A percentile compares a stretch with the other conserved stretches of the same genome.
Evolutionary conservation across 2,888 invertebrate genomes (phyloP).

Genomic region (Drosophila meridiana): DNA sequence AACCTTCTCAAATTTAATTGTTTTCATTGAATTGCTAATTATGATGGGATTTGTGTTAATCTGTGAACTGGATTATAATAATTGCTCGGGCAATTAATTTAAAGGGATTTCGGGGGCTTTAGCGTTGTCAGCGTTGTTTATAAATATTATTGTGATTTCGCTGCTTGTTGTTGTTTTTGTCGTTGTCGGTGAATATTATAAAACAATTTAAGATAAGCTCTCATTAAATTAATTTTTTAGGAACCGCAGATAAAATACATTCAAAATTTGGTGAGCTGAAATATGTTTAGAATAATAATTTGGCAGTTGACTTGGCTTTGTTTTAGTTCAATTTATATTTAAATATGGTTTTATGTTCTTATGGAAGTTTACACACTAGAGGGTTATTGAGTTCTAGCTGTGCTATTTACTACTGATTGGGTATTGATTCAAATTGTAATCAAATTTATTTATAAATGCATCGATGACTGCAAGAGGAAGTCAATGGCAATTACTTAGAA

Average conservation of each 20-base stretch:
- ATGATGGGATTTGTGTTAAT: constrained; percentile 76
- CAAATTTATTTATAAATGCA: too few relatives aligned
- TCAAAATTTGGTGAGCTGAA: not conserved
- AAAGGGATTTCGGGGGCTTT: constrained; percentile 48
- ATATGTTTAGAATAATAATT: not conserved
- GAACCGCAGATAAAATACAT: not conserved
- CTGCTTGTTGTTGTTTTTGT: not conserved
- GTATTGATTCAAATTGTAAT: too few relatives aligned
- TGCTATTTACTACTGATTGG: too few relatives aligned
- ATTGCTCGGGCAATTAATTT: constrained; percentile 77
- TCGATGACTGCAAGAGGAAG: too few relatives aligned
- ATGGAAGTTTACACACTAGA: too few relatives aligned
- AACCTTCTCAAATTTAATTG: constrained; percentile 48
- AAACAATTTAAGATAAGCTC: not conserved
- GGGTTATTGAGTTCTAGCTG: too few relatives aligned
- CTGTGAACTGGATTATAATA: constrained; percentile 56
- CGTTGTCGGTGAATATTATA: not conserved
- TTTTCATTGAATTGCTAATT: constrained; percentile 56
- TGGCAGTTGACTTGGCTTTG: not conserved
- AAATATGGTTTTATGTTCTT: not conserved
- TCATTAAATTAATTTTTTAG: not conserved
- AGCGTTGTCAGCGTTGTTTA: constrained; percentile 1
- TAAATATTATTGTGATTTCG: constrained; percentile 16
- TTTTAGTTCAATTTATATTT: not conserved
- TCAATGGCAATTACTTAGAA: too few relatives aligned